Percentiles rank a stretch among this genome's conserved stretches.
phyloP scores from a whole-genome alignment of 1,140 invertebrate genomes.

The Pseudomyrmex pallidus region DNA sequence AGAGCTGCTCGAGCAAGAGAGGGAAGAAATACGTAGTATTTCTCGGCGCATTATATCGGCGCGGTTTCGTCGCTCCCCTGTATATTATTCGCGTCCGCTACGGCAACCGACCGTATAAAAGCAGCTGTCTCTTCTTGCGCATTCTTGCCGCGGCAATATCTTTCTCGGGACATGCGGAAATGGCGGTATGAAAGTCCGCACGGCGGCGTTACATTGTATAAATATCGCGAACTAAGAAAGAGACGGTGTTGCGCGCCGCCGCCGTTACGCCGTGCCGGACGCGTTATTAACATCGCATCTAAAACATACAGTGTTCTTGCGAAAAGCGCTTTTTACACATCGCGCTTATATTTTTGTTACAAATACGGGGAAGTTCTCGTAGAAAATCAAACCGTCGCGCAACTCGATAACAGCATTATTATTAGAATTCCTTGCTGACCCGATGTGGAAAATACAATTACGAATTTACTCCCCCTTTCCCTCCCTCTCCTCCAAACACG shows the following conservation, averaged over 20 bases:
- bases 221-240: slow-evolving; percentile 17
- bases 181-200: slow-evolving; percentile 35
- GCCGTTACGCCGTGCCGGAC: not conserved
- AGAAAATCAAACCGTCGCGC: not conserved
- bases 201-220: slow-evolving; percentile 26
- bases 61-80: slow-evolving; percentile 44
- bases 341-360: not conserved
- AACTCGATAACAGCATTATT: not conserved
- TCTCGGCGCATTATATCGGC: slow-evolving; percentile 47
- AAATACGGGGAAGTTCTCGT: not conserved
- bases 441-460: slow-evolving; percentile 5
- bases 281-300: slow-evolving; percentile 12
- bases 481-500: too few species aligned
- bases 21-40: slow-evolving; percentile 10
- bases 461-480: not conserved
- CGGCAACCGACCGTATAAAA: slow-evolving; percentile 50
- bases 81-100: slow-evolving; percentile 46
- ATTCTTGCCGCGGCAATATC: slow-evolving; percentile 51
- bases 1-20: not conserved
- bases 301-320: not conserved
- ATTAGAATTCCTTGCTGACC: not conserved
- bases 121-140: slow-evolving; percentile 47
- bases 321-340: not conserved
- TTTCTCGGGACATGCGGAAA: slow-evolving; percentile 33
- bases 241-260: not conserved